Evolutionary conservation across 2,797 vertebrate species (phyloP), one percentile per base, ranked within the genome.

Genomic region (Platalea minor): DNA sequence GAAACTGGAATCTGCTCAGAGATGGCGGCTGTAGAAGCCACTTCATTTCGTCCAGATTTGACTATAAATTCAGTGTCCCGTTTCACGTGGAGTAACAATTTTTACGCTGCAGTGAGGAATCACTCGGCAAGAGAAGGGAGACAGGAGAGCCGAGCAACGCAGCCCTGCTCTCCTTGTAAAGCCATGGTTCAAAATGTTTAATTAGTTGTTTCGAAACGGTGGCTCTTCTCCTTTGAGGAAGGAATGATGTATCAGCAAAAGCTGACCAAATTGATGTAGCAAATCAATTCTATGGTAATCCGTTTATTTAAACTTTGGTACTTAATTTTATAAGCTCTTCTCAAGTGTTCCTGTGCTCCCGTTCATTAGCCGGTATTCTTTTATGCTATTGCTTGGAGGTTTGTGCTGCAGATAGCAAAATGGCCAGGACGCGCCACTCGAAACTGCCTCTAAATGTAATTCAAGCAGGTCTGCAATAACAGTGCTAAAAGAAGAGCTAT

Each of bases 401-500:
- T 91, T 91, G 80, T 75, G 84, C 89, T 83, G 89, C 89, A 95
- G 91, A 97, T 92, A 90, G 91, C 91, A 87, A 89, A 96, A 96
- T 84, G 94, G 91, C 88, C 87, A 53, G 91, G 85, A 87, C 92
- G 54, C 54, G 84, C 94, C 74, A 76, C 92, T 89, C 7, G 79
- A 93, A 97, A 93, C 82, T 96, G 89, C 90, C 94, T 93, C 86
- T 89, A 91, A 95, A 95, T 77, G 91, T 97, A 95, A 97, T 97
- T 97, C 89, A 91, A 97, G 96, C 91, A 96, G 96, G 92, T 85
- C 94, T 93, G 88, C 56, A 87, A 89, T 96, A 96, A 96, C 91
- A 89, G 94, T 89, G 91, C 96, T 96, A 97, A 96, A 97, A 97
- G 89, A 96, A 95, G 95, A 91, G 96, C 97, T 97, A 83, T 96